Evolutionary conservation across 2,888 invertebrate genomes (phyloP).

Genomic region (Belgica antarctica): DNA sequence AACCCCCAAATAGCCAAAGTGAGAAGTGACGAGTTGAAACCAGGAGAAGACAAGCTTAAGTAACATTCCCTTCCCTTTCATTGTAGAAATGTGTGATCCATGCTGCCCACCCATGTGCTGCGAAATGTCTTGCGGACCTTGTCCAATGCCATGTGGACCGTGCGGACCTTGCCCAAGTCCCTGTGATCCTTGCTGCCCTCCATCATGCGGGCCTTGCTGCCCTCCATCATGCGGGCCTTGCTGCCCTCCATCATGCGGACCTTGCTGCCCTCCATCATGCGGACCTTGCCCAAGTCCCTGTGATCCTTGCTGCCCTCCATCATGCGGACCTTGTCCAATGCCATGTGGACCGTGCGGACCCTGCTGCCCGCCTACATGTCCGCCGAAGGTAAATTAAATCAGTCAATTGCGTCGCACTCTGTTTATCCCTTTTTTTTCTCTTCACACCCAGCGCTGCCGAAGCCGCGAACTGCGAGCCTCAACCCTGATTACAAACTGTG

Average conservation of each 20-base stretch:
- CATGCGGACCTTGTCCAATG: slow-evolving; percentile 14
- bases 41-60: not conserved
- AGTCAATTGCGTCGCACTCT: too few relatives aligned
- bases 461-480: slow-evolving; percentile 59
- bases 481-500: slow-evolving; percentile 59
- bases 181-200: not conserved
- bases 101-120: slow-evolving; percentile 1
- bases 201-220: slow-evolving; percentile 46
- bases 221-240: slow-evolving; percentile 47
- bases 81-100: slow-evolving; percentile 41
- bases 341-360: slow-evolving; percentile 48
- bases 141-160: slow-evolving; percentile 35
- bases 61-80: not conserved
- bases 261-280: slow-evolving; percentile 48
- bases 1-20: slow-evolving; percentile 30
- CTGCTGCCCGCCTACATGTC: slow-evolving; percentile 49
- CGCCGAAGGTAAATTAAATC: slow-evolving; percentile 25
- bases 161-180: slow-evolving; percentile 49
- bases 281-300: slow-evolving; percentile 48
- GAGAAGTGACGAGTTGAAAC: not conserved
- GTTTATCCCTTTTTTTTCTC: slow-evolving; percentile 1
- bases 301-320: not conserved
- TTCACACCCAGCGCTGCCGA: slow-evolving; percentile 51
- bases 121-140: slow-evolving; percentile 20
- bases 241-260: slow-evolving; percentile 50